These are phyloP conservation scores for Pseudeuparius sepicola DNA, from an alignment of 2,888 invertebrate species.

Conservation along the genomic window DNA sequence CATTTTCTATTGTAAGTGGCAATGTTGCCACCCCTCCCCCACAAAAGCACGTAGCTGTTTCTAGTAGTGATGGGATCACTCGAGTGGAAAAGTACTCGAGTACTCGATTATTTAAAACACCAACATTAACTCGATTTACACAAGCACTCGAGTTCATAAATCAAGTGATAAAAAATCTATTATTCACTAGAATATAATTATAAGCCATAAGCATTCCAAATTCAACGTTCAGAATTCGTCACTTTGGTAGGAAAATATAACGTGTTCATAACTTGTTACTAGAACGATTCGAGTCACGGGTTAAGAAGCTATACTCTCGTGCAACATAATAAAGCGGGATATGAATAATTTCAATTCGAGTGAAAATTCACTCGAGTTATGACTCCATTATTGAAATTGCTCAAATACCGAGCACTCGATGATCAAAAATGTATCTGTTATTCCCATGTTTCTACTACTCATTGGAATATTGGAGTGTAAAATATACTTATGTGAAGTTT, in stretches of 20 bases:
- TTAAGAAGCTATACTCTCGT: too few relatives aligned
- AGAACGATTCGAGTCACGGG: conserved; percentile 3
- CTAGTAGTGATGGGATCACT: too few relatives aligned
- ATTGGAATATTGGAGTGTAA: too few relatives aligned
- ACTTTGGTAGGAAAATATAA: not conserved
- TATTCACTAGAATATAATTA: not conserved
- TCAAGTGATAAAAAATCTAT: not conserved
- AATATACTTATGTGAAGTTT: too few relatives aligned
- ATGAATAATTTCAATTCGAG: not conserved
- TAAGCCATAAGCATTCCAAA: not conserved
- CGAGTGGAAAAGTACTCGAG: too few relatives aligned
- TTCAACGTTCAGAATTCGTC: conserved; percentile 3
- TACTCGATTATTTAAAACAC: too few relatives aligned
- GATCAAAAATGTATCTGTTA: conserved; percentile 1
- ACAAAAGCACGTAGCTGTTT: too few relatives aligned
- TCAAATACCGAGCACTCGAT: conserved; percentile 3
- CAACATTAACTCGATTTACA: too few relatives aligned
- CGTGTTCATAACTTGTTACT: not conserved
- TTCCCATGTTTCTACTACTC: too few relatives aligned
- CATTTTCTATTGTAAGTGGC: too few relatives aligned
- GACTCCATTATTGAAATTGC: conserved; percentile 1
- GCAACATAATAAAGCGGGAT: conserved; percentile 1
- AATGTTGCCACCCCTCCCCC: too few relatives aligned
- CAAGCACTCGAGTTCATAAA: conserved; percentile 1
- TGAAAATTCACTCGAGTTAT: conserved; percentile 1